Conservation (phyloP, 2,797 vertebrate genomes). For the Fistularia tabacaria region DNA sequence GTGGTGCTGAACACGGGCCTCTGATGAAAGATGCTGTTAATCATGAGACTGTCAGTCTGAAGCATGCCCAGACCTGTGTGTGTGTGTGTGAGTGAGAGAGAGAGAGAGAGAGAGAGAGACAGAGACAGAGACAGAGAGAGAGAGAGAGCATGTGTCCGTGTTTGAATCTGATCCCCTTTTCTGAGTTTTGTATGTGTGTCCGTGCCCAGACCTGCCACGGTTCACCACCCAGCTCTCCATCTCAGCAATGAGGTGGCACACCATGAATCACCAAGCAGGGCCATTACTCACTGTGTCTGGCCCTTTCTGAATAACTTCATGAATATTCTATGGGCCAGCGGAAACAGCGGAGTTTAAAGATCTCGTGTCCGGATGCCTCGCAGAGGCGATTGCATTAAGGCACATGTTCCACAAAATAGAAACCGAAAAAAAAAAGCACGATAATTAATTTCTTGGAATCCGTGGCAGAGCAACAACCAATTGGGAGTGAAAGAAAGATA, state of each 20-base stretch:
- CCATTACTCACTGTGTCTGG: constrained; percentile 53
- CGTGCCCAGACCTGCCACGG: constrained; percentile 16
- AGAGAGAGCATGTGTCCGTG: background rate
- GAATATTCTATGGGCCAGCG: constrained; percentile 67
- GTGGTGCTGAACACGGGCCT: constrained; percentile 32
- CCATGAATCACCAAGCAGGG: constrained; percentile 62
- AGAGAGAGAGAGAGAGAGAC: background rate
- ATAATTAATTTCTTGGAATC: constrained; percentile 76
- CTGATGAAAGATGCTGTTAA: constrained; percentile 6
- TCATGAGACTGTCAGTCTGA: constrained; percentile 19
- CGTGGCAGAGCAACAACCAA: too few relatives aligned
- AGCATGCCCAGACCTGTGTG: constrained; percentile 1
- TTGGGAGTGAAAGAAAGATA: too few relatives aligned
- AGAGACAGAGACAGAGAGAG: background rate
- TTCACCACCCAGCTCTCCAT: constrained; percentile 37
- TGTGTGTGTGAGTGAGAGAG: constrained; percentile 5
- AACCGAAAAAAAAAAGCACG: constrained; percentile 41
- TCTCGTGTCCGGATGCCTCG: constrained; percentile 45
- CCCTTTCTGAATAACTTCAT: constrained; percentile 68
- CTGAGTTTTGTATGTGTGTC: constrained; percentile 6
- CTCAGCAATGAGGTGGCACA: constrained; percentile 33
- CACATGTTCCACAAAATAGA: constrained; percentile 41
- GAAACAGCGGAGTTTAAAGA: constrained; percentile 46
- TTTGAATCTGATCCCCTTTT: background rate
- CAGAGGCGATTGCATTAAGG: constrained; percentile 66